A percentile compares a stretch with the other conserved stretches of the same genome.
Conservation (phyloP, 2,113 vertebrate genomes). For the Calidris pygmaea region DNA sequence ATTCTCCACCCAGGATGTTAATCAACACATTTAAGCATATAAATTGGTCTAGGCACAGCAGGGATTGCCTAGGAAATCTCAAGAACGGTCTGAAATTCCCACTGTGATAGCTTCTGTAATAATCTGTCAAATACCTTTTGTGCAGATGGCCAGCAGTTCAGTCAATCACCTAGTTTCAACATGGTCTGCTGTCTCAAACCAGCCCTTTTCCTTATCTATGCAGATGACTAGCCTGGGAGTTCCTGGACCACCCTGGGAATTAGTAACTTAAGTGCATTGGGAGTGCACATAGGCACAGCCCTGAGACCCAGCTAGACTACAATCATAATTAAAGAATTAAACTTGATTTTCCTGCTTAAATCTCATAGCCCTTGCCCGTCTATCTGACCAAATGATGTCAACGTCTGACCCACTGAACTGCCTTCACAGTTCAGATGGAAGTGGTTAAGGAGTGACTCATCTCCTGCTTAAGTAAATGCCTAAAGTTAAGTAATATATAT, state of each 20-base stretch:
- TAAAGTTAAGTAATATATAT: neutral
- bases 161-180: neutral
- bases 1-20: neutral
- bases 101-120: neutral
- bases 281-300: neutral
- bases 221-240: neutral
- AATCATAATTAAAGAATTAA: neutral
- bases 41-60: neutral
- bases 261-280: neutral
- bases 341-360: neutral
- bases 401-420: neutral
- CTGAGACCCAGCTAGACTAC: neutral
- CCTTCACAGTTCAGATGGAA: neutral
- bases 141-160: neutral
- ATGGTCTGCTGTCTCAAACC: neutral
- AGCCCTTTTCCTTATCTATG: neutral
- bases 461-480: neutral
- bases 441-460: neutral
- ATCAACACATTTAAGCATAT: neutral
- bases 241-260: neutral
- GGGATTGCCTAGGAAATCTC: neutral
- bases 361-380: neutral
- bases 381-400: neutral
- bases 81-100: constrained; percentile 3
- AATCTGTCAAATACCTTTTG: constrained; percentile 2